Conservation (phyloP, 1,140 invertebrate species). For the Platorchestia sp. region DNA sequence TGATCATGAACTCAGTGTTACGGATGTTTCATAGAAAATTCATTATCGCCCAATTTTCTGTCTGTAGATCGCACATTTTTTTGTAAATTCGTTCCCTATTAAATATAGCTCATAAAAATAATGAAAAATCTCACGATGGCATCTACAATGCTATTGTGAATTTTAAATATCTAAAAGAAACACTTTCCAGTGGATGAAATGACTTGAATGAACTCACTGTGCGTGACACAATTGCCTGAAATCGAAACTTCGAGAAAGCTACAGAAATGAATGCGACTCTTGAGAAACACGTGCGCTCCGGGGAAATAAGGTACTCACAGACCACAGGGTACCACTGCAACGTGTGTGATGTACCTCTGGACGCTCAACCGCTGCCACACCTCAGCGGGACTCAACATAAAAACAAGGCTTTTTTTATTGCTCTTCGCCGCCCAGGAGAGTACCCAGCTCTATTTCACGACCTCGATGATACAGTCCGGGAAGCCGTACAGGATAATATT, state of each 20-base stretch:
- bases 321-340: neutral
- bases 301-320: neutral
- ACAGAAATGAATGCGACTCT: neutral
- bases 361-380: neutral
- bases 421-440: neutral
- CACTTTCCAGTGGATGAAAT: no score
- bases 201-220: no score
- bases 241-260: neutral
- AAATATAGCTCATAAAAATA: no score
- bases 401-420: constrained; percentile 8
- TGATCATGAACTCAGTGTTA: no score
- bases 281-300: neutral
- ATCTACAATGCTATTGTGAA: no score
- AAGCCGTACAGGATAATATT: neutral
- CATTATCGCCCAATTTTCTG: no score
- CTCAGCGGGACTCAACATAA: constrained; percentile 1
- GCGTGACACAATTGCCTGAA: neutral
- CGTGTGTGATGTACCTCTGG: constrained; percentile 6
- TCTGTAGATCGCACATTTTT: no score
- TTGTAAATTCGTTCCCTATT: no score
- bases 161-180: no score
- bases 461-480: neutral
- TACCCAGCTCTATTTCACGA: neutral
- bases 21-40: no score
- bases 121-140: no score